phyloP scores from a whole-genome alignment of 2,113 vertebrate species.

The Ranitomeya imitator region DNA sequence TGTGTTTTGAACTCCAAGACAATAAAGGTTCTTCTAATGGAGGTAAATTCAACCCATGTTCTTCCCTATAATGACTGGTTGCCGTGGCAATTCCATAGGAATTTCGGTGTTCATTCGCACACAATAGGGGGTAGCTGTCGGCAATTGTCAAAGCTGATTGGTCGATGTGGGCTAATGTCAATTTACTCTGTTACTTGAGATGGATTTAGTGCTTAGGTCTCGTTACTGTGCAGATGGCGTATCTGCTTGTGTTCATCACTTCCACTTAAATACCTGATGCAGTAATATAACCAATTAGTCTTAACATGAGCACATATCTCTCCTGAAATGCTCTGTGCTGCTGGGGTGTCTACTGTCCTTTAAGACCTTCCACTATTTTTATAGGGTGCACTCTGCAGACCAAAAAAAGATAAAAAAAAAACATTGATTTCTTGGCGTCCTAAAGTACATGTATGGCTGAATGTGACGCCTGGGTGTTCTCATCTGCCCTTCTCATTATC shows the following conservation, averaged over 20 bases:
- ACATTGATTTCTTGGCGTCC: background rate
- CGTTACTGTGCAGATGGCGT: background rate
- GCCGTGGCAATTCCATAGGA: background rate
- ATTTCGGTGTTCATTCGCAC: background rate
- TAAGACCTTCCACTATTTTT: background rate
- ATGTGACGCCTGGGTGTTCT: background rate
- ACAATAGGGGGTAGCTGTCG: background rate
- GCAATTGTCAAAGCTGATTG: background rate
- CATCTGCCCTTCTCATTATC: background rate
- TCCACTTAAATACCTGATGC: too few species aligned
- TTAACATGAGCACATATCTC: background rate
- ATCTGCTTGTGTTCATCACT: background rate
- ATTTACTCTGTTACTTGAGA: background rate
- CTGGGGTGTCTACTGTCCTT: background rate
- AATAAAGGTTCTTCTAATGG: constrained; percentile 72
- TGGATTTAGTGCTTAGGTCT: background rate
- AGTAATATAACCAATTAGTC: background rate
- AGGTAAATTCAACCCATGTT: constrained; percentile 69
- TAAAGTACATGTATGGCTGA: background rate
- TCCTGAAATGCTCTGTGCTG: background rate
- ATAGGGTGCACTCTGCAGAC: background rate
- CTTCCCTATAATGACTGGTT: fast-evolving
- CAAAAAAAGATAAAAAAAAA: background rate
- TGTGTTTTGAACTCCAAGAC: constrained; percentile 73
- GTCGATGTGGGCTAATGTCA: background rate